These are phyloP conservation scores for Urocynchramus pylzowi DNA, from an alignment of 2,113 vertebrate genomes.

Conservation along the genomic window DNA sequence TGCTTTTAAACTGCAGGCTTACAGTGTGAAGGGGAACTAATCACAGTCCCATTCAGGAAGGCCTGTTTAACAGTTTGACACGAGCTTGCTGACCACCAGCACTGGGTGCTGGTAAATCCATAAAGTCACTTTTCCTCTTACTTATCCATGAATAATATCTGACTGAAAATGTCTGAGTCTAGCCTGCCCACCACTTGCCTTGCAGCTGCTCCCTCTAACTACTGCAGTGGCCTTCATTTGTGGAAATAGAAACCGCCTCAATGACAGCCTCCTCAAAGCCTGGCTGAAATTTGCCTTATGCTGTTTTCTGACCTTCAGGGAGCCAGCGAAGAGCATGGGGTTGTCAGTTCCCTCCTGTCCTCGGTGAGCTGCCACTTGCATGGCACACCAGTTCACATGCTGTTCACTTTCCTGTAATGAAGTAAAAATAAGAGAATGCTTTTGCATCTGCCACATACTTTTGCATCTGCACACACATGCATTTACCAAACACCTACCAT, in stretches of 20 bases:
- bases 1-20: background rate
- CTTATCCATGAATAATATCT: background rate
- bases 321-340: background rate
- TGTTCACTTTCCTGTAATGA: background rate
- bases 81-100: background rate
- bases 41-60: background rate
- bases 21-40: background rate
- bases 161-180: background rate
- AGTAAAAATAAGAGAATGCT: background rate
- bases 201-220: background rate
- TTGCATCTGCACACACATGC: too few relatives aligned
- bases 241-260: background rate
- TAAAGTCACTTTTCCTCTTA: background rate
- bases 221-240: background rate
- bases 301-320: background rate
- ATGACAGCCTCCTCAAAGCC: background rate
- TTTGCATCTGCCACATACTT: background rate
- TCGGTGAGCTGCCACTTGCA: background rate
- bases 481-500: background rate
- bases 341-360: background rate
- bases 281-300: background rate
- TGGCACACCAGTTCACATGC: background rate
- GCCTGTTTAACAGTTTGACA: background rate
- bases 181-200: background rate
- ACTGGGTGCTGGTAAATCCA: background rate